Evolutionary conservation across 2,797 vertebrate genomes (phyloP).

Genomic region (Pantherophis alleghaniensis): DNA sequence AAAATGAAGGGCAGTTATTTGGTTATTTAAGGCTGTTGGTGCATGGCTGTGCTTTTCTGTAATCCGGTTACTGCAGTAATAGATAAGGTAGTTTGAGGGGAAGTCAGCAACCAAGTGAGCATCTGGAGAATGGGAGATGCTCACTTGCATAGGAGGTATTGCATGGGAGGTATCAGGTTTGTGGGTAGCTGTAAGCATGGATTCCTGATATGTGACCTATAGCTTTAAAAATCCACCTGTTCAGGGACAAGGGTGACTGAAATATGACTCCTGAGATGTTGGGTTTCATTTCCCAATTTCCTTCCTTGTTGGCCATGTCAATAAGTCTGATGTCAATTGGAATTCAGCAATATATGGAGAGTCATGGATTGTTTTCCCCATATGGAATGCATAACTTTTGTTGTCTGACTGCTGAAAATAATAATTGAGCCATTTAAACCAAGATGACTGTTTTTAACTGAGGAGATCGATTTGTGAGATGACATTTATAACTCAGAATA

Average conservation of each 20-base stretch:
- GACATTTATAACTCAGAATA: not conserved
- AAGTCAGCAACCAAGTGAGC: not conserved
- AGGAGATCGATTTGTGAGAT: not conserved
- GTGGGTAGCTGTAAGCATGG: not conserved
- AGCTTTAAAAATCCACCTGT: not conserved
- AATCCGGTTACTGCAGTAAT: not conserved
- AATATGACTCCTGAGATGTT: not conserved
- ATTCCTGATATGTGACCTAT: not conserved
- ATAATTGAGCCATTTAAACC: not conserved
- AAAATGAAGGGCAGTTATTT: not conserved
- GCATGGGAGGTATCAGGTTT: not conserved
- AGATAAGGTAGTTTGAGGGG: not conserved
- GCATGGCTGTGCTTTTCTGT: not conserved
- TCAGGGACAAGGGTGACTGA: not conserved
- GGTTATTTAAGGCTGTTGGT: not conserved
- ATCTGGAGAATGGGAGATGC: not conserved
- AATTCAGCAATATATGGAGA: not conserved
- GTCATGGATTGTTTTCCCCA: not conserved
- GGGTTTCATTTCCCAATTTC: not conserved
- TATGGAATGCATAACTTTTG: not conserved
- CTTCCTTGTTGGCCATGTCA: not conserved
- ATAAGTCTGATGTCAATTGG: not conserved
- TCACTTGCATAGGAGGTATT: not conserved
- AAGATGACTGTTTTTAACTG: not conserved
- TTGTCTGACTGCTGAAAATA: not conserved